Conservation (phyloP, 2,888 invertebrate species). For the Aphidius colemani region DNA sequence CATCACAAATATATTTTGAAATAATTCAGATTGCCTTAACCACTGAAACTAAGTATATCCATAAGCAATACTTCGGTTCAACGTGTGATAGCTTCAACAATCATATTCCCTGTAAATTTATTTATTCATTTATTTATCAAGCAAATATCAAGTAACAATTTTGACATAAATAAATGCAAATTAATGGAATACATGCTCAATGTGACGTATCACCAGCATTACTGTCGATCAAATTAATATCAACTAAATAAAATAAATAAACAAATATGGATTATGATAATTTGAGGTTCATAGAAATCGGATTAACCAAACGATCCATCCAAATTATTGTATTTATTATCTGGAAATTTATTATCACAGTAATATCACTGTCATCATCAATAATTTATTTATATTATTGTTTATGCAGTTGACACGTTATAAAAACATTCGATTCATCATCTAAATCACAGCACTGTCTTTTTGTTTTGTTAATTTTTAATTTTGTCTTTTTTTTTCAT, state of each 20-base stretch:
- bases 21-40: no score
- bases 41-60: no score
- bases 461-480: background rate
- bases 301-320: slow-evolving; percentile 33
- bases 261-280: background rate
- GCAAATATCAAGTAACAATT: no score
- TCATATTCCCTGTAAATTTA: no score
- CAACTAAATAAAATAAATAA: slow-evolving; percentile 3
- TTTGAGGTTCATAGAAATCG: slow-evolving; percentile 20
- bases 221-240: slow-evolving; percentile 44
- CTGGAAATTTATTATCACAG: slow-evolving; percentile 2
- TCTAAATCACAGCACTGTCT: no score
- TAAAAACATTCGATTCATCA: no score
- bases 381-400: no score
- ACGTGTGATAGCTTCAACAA: no score
- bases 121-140: no score
- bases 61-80: no score
- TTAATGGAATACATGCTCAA: slow-evolving; percentile 9
- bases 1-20: no score
- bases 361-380: background rate
- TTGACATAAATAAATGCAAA: slow-evolving; percentile 11
- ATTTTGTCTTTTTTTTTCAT: background rate
- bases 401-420: no score
- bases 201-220: slow-evolving; percentile 10
- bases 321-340: slow-evolving; percentile 14